Evolutionary conservation across 2,888 invertebrate species (phyloP).

Genomic region (Drosophila leonis): DNA sequence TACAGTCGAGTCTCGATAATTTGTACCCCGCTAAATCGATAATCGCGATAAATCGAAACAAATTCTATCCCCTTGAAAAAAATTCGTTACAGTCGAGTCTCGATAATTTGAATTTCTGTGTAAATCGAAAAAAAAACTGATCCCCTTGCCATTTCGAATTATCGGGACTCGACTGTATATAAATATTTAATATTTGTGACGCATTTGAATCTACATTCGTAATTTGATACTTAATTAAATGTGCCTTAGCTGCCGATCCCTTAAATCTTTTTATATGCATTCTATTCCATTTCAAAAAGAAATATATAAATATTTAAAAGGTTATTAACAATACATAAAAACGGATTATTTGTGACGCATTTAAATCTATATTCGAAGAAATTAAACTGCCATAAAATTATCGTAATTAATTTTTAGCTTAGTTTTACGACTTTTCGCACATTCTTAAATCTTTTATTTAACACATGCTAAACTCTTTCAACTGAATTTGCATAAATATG

Average conservation of each 20-base stretch:
- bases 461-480: not conserved
- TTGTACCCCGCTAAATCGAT: too few species aligned
- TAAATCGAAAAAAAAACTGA: too few species aligned
- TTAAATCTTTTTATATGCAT: not conserved
- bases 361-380: not conserved
- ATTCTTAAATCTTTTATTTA: not conserved
- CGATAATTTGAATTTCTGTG: too few species aligned
- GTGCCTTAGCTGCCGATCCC: not conserved
- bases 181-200: too few species aligned
- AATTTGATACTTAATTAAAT: not conserved
- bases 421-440: not conserved
- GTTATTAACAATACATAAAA: not conserved
- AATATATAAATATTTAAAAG: not conserved
- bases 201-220: too few species aligned
- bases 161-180: too few species aligned
- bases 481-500: not conserved
- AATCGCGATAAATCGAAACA: too few species aligned
- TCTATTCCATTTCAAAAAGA: not conserved
- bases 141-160: too few species aligned
- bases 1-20: too few species aligned
- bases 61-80: too few species aligned
- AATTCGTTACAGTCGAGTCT: too few species aligned
- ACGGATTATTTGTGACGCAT: not conserved
- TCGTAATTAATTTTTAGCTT: not conserved
- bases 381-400: not conserved